Base-by-base conservation (phyloP, 2,113 vertebrate species). In the Nyctereutes procyonoides region DNA sequence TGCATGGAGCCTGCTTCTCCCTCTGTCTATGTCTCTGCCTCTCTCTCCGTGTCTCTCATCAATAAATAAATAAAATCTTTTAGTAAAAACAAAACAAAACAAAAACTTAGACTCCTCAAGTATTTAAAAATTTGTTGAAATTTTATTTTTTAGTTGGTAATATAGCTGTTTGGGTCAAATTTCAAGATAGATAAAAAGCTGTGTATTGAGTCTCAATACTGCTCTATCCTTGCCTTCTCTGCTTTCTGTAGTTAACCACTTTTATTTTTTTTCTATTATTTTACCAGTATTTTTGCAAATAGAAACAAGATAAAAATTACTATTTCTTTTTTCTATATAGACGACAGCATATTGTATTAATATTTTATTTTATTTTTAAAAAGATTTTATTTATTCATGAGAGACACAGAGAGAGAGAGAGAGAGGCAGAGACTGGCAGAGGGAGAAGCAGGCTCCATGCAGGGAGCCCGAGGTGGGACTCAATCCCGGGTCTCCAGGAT, bases 251-350 rank as follows among this genome's bases (percentile, higher is more conserved):
- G 76, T 38, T 84, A 88, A 80, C 55, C 81, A 48, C 13, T 90
- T 97, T 92, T 90, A 32, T 67, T 94, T 86, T 89, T 84, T 92
- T 56, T 79, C 8, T 92, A 96, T 87, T 86, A 96, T 87, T 86
- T 83, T 90, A 19, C 32, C 38, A 93, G 26, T 88, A 71, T 67
- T 96, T 91, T 88, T 77, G 48, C 60, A 95, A 81, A 73, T 76
- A 84, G 74, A 92, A 96, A 35, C 19, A 92, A 63, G 90, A 82
- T 76, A 32, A 30, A 81, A 15, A 62, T 95, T 48, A 73, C 16
- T 73, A 1, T 87, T 83, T 35, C 62, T 17, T 88, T 26, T 94
- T 92, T 96, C 28, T 90, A 28, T 53, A 28, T 96, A 69, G 56
- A 96, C 93, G 69, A 8, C 43, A 95, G 13, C 55, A 58, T 93